These are phyloP conservation scores for Plutella xylostella DNA, from an alignment of 2,888 invertebrate genomes.

Conservation along the genomic window DNA sequence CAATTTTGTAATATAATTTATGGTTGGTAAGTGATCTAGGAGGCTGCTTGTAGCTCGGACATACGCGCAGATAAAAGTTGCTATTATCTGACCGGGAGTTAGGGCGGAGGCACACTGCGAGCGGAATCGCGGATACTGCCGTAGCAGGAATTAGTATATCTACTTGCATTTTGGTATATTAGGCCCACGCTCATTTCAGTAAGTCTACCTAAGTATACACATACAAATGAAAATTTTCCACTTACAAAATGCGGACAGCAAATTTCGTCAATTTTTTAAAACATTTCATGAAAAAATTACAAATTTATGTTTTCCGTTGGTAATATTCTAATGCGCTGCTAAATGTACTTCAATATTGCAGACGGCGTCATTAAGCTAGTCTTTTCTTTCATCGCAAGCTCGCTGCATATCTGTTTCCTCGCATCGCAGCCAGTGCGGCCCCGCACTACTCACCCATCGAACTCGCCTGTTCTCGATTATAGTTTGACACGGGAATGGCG, in stretches of 20 bases:
- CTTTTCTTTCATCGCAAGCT: not conserved
- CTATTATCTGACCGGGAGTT: not conserved
- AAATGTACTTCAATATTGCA: too few species aligned
- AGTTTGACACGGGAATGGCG: constrained; percentile 9
- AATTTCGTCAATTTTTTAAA: not conserved
- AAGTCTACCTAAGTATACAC: not conserved
- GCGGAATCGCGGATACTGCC: not conserved
- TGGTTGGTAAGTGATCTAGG: constrained; percentile 5
- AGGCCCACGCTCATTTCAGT: not conserved
- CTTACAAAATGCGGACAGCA: not conserved
- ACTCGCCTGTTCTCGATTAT: not conserved
- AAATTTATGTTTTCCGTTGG: too few species aligned
- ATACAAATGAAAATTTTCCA: not conserved
- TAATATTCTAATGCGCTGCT: too few species aligned
- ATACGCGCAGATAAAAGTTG: constrained; percentile 2
- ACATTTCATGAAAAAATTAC: not conserved
- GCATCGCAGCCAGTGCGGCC: not conserved
- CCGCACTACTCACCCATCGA: not conserved
- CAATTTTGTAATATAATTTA: constrained; percentile 30
- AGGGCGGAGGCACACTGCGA: constrained; percentile 1
- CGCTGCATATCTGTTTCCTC: not conserved
- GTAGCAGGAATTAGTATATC: not conserved
- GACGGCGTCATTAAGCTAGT: too few species aligned
- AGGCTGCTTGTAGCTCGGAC: not conserved
- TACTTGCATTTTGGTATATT: not conserved